Evolutionary conservation across 2,888 invertebrate species (phyloP).

Genomic region (Folsomia manolachei): DNA sequence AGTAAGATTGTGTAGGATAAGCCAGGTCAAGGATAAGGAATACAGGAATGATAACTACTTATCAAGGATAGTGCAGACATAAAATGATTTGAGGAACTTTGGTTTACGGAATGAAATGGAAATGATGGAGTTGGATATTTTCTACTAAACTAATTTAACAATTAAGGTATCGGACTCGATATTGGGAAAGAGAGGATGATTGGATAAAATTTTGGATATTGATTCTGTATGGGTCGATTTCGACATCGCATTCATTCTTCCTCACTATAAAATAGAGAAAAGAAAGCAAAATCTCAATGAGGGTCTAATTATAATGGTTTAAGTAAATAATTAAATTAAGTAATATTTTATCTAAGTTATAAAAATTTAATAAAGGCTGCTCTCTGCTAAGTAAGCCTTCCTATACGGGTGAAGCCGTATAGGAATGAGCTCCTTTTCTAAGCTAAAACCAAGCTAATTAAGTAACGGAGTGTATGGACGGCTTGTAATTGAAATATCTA

Average conservation of each 20-base stretch:
- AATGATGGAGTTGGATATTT: not conserved
- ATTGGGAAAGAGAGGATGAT: not conserved
- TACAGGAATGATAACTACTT: too few species aligned
- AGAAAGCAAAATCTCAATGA: not conserved
- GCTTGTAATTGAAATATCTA: too few species aligned
- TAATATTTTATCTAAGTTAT: too few species aligned
- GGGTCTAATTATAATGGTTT: too few species aligned
- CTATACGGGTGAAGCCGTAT: not conserved
- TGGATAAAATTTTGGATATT: not conserved
- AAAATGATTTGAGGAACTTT: not conserved
- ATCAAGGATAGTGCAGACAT: too few species aligned
- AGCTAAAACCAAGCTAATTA: not conserved
- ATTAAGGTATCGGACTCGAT: not conserved
- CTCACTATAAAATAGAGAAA: slow-evolving; percentile 3
- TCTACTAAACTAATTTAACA: not conserved
- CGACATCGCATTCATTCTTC: not conserved
- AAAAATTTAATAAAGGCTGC: too few species aligned
- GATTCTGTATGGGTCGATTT: not conserved
- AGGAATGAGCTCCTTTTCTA: not conserved
- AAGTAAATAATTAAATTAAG: too few species aligned
- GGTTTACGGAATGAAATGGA: not conserved
- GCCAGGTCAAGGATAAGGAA: too few species aligned
- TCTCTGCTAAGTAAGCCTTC: too few species aligned
- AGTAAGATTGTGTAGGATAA: too few species aligned
- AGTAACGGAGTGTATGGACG: too few species aligned